These are phyloP conservation scores for Gasterosteus nipponicus DNA, from an alignment of 2,113 vertebrate species.

Conservation along the genomic window DNA sequence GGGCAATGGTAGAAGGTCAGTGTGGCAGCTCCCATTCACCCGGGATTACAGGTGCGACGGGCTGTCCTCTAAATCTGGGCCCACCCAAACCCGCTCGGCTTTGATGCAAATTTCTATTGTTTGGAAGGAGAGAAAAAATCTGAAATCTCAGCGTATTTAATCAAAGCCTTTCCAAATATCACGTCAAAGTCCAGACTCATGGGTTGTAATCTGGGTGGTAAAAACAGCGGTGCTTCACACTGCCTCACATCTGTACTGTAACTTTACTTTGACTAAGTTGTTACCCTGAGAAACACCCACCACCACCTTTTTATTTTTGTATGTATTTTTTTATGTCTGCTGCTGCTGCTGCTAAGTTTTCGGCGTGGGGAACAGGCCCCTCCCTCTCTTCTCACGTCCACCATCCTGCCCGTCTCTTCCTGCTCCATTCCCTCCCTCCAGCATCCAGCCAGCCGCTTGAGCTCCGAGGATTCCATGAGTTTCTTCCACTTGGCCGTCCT, in stretches of 20 bases:
- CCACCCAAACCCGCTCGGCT: slow-evolving; percentile 15
- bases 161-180: slow-evolving; percentile 1
- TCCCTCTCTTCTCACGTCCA: slow-evolving; percentile 52
- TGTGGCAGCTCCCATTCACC: slow-evolving; percentile 45
- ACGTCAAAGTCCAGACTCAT: neutral
- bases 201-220: neutral
- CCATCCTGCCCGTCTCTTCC: slow-evolving; percentile 58
- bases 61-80: slow-evolving; percentile 38
- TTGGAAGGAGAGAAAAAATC: neutral
- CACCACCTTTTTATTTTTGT: slow-evolving; percentile 45
- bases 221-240: neutral
- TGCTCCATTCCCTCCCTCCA: slow-evolving; percentile 41
- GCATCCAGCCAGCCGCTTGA: slow-evolving; percentile 62
- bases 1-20: slow-evolving; percentile 56
- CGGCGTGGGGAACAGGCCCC: slow-evolving; percentile 54
- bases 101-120: neutral
- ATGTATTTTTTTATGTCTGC: slow-evolving; percentile 29
- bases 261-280: slow-evolving; percentile 18
- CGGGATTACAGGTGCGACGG: slow-evolving; percentile 60
- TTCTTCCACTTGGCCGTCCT: slow-evolving; percentile 75
- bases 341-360: slow-evolving; percentile 18
- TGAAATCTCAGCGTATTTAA: neutral
- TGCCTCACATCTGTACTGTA: neutral
- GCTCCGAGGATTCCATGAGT: slow-evolving; percentile 73
- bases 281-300: slow-evolving; percentile 33